Percentiles rank a stretch among this genome's conserved stretches.
These are phyloP conservation scores for Nomada flava DNA, from an alignment of 2,888 invertebrate genomes.

Conservation along the genomic window DNA sequence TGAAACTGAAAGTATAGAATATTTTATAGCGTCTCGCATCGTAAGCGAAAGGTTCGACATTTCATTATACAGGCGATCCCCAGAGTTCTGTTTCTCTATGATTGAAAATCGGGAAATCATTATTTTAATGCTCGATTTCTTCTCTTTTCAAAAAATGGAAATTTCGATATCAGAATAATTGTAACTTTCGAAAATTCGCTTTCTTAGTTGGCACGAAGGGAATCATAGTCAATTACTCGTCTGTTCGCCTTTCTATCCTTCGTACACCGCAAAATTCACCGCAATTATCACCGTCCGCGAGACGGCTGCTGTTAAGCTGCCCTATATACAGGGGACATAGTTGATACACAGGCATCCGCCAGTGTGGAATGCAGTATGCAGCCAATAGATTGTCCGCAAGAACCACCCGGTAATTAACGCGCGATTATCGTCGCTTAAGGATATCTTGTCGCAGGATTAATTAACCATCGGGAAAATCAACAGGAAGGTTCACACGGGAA, in stretches of 20 bases:
- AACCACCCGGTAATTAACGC: constrained; percentile 70
- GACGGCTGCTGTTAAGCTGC: constrained; percentile 28
- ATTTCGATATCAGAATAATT: no score
- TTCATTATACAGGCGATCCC: no score
- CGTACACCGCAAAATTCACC: constrained; percentile 33
- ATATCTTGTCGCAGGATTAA: constrained; percentile 51
- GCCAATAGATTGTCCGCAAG: constrained; percentile 67
- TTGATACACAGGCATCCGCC: constrained; percentile 50
- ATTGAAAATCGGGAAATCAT: no score
- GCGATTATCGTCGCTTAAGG: constrained; percentile 63
- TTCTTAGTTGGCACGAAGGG: neutral
- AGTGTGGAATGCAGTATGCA: constrained; percentile 66
- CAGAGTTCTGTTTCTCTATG: no score
- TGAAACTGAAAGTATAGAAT: neutral
- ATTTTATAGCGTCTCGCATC: no score
- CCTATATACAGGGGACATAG: constrained; percentile 36
- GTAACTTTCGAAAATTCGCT: neutral
- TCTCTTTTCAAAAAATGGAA: no score
- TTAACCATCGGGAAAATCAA: constrained; percentile 50
- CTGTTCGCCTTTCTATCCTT: neutral
- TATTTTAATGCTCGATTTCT: no score
- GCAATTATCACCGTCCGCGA: constrained; percentile 50
- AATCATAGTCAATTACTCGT: neutral
- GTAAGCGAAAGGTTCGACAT: no score
- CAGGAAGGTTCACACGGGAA: neutral